Evolutionary conservation across 1,140 invertebrate genomes (phyloP), one percentile per base, ranked within the genome.

Genomic region (Neotoxoptera formosana): DNA sequence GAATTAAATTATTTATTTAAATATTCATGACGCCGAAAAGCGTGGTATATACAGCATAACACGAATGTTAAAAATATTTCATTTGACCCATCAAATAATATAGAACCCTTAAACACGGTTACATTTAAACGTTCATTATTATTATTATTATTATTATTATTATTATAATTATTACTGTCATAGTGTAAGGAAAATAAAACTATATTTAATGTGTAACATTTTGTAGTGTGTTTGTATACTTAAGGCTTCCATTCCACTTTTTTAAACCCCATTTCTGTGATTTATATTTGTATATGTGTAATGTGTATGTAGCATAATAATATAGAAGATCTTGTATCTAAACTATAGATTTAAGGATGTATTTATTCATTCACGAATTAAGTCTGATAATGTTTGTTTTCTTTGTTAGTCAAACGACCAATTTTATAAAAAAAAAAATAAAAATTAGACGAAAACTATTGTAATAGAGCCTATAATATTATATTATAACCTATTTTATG

Each of bases 301-400:
- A 76, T 56, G 60, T 92, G 25, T 51, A 56, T 30, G 81, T 93
- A 91, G 45, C 25, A 23, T 91, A 41, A 87, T 51, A 48, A n/a
- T 45, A 91, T 67, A 67, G 56, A 3, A 47, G n/a, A 91, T 47
- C 7, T 67, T 45, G 60, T 51, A 48, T 91, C 45, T 90, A 67
- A 76, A 91, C 45, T 81, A 47, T 91, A 47, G 60, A 81, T 34
- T 91, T 91, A 91, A 48, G 90, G 76, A 51, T n/a, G 30, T 91
- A 47, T 83, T 83, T 53, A 81, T 48, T 91, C n/a, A 34, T 84
- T 93, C n/a, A 56, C 81, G 81, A 93, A 93, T 93, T 53, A 93
- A 93, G 91, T 93, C 76, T 93, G 91, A 93, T 92, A 92, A 67
- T 60, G 25, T 67, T 41, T 90, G 36, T 90, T 45, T 93, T 36